These are phyloP conservation scores for Cantharis rufa DNA, from an alignment of 2,888 invertebrate species.

Conservation along the genomic window DNA sequence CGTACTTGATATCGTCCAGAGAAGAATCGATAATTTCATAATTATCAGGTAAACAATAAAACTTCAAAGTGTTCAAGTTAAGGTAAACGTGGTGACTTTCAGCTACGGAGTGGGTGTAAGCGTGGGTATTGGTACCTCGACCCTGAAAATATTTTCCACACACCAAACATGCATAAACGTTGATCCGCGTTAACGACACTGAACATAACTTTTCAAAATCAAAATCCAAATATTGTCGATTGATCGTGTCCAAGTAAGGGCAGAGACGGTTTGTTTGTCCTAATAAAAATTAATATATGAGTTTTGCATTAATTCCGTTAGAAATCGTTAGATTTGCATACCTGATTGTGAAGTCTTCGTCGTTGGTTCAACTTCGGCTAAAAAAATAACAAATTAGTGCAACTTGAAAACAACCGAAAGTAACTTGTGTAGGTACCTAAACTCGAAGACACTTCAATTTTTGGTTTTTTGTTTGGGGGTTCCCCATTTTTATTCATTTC, in stretches of 20 bases:
- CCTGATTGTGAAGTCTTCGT: background rate
- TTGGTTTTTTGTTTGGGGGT: background rate
- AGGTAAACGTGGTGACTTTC: slow-evolving; percentile 98
- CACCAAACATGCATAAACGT: slow-evolving; percentile 98
- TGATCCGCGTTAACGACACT: slow-evolving; percentile 95
- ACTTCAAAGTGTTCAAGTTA: slow-evolving; percentile 94
- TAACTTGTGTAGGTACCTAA: background rate
- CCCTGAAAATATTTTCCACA: slow-evolving; percentile 99
- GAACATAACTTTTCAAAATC: slow-evolving; percentile 99
- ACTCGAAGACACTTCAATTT: background rate
- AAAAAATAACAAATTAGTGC: background rate
- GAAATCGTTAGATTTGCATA: background rate
- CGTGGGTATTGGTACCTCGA: slow-evolving; percentile 96
- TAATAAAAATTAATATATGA: background rate
- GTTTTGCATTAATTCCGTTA: background rate
- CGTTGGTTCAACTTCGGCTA: background rate
- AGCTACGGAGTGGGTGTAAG: slow-evolving; percentile 98
- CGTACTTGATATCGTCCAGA: slow-evolving; percentile 97
- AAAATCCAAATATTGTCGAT: slow-evolving; percentile 95
- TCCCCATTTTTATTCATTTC: background rate
- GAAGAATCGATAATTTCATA: slow-evolving; percentile 97
- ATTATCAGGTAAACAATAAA: slow-evolving; percentile 98
- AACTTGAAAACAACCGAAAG: background rate
- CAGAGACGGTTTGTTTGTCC: slow-evolving; percentile 61
- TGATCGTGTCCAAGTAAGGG: slow-evolving; percentile 98